Evolutionary conservation across 2,797 vertebrate genomes (phyloP).

Genomic region (Chelon auratus): DNA sequence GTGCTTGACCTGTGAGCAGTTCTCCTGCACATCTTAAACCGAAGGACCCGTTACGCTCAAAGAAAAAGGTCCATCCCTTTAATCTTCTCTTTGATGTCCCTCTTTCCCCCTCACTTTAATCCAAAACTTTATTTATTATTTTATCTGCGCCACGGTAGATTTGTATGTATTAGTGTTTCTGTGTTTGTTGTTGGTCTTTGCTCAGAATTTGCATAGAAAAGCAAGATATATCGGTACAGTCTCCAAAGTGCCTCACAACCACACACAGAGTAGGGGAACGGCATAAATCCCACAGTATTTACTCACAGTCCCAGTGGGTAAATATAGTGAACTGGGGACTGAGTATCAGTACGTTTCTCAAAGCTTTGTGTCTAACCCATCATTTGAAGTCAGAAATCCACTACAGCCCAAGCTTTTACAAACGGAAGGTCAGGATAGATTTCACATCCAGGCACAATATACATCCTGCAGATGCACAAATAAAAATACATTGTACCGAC

Average conservation of each 20-base stretch:
- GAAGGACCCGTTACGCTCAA: constrained; percentile 22
- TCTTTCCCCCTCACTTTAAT: constrained; percentile 40
- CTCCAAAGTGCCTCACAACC: constrained; percentile 27
- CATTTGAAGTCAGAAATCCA: constrained; percentile 50
- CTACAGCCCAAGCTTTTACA: constrained; percentile 15
- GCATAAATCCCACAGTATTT: constrained; percentile 38
- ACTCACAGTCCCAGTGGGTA: constrained; percentile 19
- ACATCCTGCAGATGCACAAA: neutral
- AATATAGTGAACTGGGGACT: constrained; percentile 34
- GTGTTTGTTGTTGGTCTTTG: constrained; percentile 49
- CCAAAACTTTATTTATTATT: constrained; percentile 32
- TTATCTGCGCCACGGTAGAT: constrained; percentile 32
- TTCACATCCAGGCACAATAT: constrained; percentile 20
- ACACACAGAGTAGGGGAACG: neutral
- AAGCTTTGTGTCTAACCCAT: constrained; percentile 33
- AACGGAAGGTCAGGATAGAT: constrained; percentile 45
- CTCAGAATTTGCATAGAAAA: constrained; percentile 52
- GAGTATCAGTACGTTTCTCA: constrained; percentile 29
- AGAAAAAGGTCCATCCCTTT: constrained; percentile 37
- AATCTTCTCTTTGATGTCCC: constrained; percentile 53
- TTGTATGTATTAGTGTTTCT: constrained; percentile 48
- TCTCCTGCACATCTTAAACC: constrained; percentile 19
- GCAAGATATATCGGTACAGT: constrained; percentile 26
- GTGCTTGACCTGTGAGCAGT: constrained; percentile 32
- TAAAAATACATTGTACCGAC: constrained; percentile 1